These are phyloP conservation scores for Pseudopipra pipra DNA, from an alignment of 2,113 vertebrate genomes.

Conservation along the genomic window DNA sequence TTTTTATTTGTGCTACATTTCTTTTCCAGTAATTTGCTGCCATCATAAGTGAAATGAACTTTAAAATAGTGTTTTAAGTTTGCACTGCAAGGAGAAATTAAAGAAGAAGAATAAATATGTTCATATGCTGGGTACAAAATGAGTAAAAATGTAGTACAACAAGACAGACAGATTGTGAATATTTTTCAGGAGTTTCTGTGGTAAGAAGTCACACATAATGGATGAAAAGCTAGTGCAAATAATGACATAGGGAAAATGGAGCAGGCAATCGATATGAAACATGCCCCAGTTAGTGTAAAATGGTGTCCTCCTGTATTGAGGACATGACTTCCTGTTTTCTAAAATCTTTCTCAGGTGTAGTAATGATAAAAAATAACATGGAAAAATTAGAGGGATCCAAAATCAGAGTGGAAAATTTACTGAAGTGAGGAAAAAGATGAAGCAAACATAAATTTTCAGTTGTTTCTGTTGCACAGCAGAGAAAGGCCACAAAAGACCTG, in stretches of 20 bases:
- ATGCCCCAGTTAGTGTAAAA: neutral
- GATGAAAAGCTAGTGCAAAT: neutral
- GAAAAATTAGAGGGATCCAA: neutral
- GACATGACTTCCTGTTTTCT: neutral
- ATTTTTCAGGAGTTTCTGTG: neutral
- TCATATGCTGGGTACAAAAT: neutral
- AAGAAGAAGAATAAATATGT: neutral
- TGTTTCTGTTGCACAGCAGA: neutral
- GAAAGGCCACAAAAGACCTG: neutral
- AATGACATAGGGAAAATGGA: neutral
- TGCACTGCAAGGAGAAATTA: neutral
- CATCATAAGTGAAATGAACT: neutral
- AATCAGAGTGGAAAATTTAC: neutral
- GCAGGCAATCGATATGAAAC: neutral
- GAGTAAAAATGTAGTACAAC: neutral
- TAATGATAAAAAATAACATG: neutral
- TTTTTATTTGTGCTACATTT: neutral
- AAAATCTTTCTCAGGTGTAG: neutral
- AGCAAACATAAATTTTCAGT: neutral
- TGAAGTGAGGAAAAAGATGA: neutral
- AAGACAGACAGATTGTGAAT: neutral
- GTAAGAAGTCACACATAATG: neutral
- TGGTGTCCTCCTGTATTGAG: neutral
- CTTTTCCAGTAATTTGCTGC: neutral
- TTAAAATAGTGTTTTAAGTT: neutral